Evolutionary conservation across 2,113 vertebrate genomes (phyloP), one percentile per base, ranked within the genome.

Genomic region (Deroptyus accipitrinus): DNA sequence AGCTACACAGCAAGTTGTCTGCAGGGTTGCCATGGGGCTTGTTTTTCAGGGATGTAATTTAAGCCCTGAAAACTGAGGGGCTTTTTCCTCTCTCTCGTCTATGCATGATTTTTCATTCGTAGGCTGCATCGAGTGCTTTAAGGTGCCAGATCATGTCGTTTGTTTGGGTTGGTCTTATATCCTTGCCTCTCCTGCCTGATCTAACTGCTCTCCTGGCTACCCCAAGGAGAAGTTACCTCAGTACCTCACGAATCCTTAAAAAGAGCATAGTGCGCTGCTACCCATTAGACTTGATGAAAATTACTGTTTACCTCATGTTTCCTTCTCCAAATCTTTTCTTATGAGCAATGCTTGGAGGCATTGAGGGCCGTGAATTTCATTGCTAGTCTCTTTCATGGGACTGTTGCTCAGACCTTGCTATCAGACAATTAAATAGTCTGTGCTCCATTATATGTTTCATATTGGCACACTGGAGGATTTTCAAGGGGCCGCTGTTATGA

Each of bases 1-100:
- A 62, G 57, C 77, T 91, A 73, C 78, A 20, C 76, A 95, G 73
- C 63, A 23, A 76, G 49, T 27, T 91, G 80, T 62, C 94, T 89
- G 57, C 77, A 18, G 49, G 59, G 52, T 75, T 94, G 88, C 90
- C 44, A 67, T 37, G 37, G 44, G 27, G 72, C 85, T 86, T 77
- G 41, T 72, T 91, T 94, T 66, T 76, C 54, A 59, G 54, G 80
- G 51, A 68, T 75, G 44, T 41, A 85, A 80, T 89, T 77, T 44
- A 92, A 68, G 28, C 30, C 22, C 66, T 89, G 77, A 91, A 81
- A 84, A 81, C 31, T 1, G 33, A 86, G 49, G 3, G 4, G 0
- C 25, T 51, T 42, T 27, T 14, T 1, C 10, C 0, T 11, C 9
- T 55, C 10, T 63, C 5, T 46, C 28, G 41, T 0, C 33, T 72